Conservation (phyloP, 2,113 vertebrate genomes). For the Python bivittatus region DNA sequence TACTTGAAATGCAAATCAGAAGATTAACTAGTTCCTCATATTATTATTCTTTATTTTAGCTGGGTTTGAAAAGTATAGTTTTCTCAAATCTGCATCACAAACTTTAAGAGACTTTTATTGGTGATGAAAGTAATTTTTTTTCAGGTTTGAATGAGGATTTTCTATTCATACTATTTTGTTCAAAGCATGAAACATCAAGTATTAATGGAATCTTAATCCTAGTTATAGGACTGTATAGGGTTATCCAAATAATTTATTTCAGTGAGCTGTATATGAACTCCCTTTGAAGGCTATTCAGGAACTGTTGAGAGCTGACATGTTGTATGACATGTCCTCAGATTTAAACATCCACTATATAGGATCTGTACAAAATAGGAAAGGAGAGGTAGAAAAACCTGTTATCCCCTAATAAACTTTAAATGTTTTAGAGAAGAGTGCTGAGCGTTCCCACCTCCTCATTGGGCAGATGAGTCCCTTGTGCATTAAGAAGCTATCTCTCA, state of each 20-base stretch:
- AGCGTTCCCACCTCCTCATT: background rate
- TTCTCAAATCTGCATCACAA: background rate
- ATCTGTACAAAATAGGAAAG: too few relatives aligned
- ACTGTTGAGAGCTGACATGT: too few relatives aligned
- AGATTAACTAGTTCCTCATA: background rate
- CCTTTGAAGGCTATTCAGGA: too few relatives aligned
- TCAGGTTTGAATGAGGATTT: background rate
- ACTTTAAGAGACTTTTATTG: background rate
- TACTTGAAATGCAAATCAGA: conserved; percentile 21
- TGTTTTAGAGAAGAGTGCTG: background rate
- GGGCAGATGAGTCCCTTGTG: too few relatives aligned
- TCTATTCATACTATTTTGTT: background rate
- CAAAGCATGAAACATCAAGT: background rate
- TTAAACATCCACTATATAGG: too few relatives aligned
- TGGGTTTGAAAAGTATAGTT: background rate
- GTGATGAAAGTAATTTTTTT: background rate
- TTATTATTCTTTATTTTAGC: conserved; percentile 1
- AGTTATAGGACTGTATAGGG: too few relatives aligned
- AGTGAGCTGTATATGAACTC: too few relatives aligned
- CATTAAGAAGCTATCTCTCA: too few relatives aligned
- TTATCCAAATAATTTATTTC: too few relatives aligned
- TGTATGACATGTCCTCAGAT: too few relatives aligned
- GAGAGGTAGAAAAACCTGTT: background rate
- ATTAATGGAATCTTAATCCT: background rate
- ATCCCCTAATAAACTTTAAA: background rate